Percentiles rank a stretch among this genome's conserved stretches.
Evolutionary conservation across 2,113 vertebrate genomes (phyloP).

Genomic region (Panurus biarmicus): DNA sequence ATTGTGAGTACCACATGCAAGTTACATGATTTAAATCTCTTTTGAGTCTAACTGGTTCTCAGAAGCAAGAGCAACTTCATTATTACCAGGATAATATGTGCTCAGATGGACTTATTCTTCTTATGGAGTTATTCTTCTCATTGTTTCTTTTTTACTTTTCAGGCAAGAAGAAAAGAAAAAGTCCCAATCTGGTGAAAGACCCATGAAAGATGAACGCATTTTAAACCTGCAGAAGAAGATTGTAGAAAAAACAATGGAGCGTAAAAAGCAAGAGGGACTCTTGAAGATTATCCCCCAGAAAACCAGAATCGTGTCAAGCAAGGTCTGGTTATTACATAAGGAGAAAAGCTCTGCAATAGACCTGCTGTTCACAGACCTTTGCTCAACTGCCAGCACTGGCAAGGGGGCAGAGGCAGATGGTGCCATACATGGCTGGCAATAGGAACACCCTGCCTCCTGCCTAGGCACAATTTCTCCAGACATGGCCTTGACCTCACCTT

Average conservation of each 20-base stretch:
- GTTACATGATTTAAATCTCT: neutral
- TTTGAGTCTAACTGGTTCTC: neutral
- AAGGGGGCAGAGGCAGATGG: conserved; percentile 33
- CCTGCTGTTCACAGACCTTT: conserved; percentile 13
- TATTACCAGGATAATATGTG: neutral
- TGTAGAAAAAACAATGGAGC: conserved; percentile 66
- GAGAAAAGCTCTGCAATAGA: conserved; percentile 24
- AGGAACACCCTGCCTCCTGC: neutral
- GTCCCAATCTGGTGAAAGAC: conserved; percentile 15
- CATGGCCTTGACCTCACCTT: neutral
- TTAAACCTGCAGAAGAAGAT: conserved; percentile 71
- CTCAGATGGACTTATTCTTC: neutral
- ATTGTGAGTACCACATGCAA: neutral
- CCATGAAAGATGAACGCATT: conserved; percentile 63
- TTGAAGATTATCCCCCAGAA: conserved; percentile 34
- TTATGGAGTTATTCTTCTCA: neutral
- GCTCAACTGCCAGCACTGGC: conserved; percentile 17
- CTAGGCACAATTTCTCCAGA: neutral
- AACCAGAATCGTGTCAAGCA: neutral
- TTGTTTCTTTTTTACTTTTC: conserved; percentile 1
- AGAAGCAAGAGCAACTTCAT: neutral
- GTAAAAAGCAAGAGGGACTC: conserved; percentile 59
- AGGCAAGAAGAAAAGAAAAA: conserved; percentile 70
- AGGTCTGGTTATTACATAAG: conserved; percentile 43
- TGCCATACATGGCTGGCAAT: neutral